These are phyloP conservation scores for Cremastinae sp. DNA, from an alignment of 2,888 invertebrate species.

Conservation along the genomic window DNA sequence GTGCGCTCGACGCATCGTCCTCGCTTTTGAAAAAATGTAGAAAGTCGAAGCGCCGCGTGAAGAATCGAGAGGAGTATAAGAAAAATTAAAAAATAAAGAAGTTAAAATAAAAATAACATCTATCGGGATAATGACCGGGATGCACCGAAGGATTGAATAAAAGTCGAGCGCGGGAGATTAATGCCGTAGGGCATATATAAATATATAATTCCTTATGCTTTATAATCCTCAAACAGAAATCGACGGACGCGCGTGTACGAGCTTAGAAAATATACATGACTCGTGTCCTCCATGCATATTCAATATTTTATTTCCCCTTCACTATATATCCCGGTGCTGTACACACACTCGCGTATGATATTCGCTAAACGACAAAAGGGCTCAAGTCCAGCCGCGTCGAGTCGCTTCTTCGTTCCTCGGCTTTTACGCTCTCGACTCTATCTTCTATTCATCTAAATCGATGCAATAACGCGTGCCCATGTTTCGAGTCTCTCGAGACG, in stretches of 20 bases:
- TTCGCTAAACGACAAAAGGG: neutral
- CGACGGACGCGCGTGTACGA: neutral
- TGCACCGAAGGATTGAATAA: conserved; percentile 62
- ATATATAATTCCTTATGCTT: neutral
- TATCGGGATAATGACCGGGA: conserved; percentile 61
- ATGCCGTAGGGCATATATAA: conserved; percentile 46
- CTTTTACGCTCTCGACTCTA: conserved; percentile 2
- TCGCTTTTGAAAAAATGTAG: conserved; percentile 55
- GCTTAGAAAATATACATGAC: conserved; percentile 38
- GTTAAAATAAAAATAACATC: conserved; percentile 12
- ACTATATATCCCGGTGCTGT: neutral
- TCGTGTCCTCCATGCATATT: conserved; percentile 58
- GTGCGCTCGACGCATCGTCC: conserved; percentile 14
- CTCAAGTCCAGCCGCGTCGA: neutral
- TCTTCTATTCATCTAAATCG: conserved; percentile 46
- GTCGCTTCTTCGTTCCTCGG: neutral
- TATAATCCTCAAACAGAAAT: too few species aligned
- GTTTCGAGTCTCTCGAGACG: neutral
- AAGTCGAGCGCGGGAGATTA: conserved; percentile 62
- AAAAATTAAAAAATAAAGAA: neutral
- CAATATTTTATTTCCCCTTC: conserved; percentile 62
- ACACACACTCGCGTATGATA: neutral
- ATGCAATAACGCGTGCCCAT: conserved; percentile 23
- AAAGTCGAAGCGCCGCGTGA: conserved; percentile 40
- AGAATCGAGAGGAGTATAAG: conserved; percentile 23